Evolutionary conservation across 2,113 vertebrate species (phyloP).

Genomic region (Diglossa brunneiventris): DNA sequence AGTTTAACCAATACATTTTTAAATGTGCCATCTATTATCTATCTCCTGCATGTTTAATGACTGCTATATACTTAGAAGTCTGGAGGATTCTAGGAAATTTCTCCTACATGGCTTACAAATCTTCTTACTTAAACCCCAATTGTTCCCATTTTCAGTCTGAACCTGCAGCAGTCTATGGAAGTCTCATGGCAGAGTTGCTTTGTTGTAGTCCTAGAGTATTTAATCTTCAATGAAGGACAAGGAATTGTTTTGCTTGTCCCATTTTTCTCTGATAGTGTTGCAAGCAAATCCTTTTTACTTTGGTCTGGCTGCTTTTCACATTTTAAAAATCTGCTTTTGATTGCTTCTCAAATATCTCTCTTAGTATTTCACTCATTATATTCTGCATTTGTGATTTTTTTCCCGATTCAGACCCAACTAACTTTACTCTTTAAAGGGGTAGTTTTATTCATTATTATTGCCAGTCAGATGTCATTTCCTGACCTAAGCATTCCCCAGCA

Average conservation of each 20-base stretch:
- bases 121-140: neutral
- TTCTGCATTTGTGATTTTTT: neutral
- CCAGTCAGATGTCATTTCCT: neutral
- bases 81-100: neutral
- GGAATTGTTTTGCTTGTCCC: neutral
- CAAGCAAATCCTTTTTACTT: neutral
- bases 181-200: neutral
- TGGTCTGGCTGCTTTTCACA: accelerated
- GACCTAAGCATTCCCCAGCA: neutral
- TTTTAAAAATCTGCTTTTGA: neutral
- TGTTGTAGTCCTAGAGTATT: neutral
- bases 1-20: neutral
- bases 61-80: neutral
- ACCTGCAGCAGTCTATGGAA: neutral
- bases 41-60: neutral
- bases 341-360: neutral
- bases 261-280: neutral
- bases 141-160: neutral
- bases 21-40: neutral
- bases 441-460: neutral
- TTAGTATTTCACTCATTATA: neutral
- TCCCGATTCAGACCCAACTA: neutral
- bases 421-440: neutral
- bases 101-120: neutral
- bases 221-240: neutral